These are phyloP conservation scores for Petrolisthes cinctipes DNA, from an alignment of 2,888 invertebrate species.

Conservation along the genomic window DNA sequence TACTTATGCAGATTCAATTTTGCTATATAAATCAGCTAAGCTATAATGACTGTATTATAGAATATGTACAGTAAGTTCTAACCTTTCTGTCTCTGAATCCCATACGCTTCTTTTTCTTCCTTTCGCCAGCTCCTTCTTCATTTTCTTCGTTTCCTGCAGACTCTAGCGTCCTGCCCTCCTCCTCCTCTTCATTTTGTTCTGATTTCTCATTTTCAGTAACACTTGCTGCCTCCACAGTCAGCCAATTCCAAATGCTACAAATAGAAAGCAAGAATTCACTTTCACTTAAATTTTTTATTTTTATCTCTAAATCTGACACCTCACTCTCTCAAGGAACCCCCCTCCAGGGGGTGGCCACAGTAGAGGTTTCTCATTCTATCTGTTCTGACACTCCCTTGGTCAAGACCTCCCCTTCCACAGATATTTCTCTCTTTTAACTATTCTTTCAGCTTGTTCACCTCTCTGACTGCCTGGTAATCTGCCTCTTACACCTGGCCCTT, in stretches of 20 bases:
- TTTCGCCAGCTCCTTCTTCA: constrained; percentile 34
- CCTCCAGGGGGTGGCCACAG: background rate
- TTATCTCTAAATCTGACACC: background rate
- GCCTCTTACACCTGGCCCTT: background rate
- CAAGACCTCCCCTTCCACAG: background rate
- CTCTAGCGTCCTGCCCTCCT: constrained; percentile 9
- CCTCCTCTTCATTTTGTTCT: constrained; percentile 15
- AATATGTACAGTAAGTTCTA: constrained; percentile 70
- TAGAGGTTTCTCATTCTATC: background rate
- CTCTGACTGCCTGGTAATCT: background rate
- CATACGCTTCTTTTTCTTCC: constrained; percentile 60
- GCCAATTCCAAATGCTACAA: constrained; percentile 22
- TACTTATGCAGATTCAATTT: too few species aligned
- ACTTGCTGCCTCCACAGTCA: constrained; percentile 47
- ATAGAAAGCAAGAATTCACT: background rate
- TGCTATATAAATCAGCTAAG: too few species aligned
- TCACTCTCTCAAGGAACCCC: background rate
- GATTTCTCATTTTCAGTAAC: constrained; percentile 32
- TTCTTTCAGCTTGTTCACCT: background rate
- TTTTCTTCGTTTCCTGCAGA: constrained; percentile 31
- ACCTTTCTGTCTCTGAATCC: constrained; percentile 66
- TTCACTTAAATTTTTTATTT: background rate
- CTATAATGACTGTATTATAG: too few species aligned
- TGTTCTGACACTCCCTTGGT: background rate
- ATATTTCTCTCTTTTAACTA: background rate